Base-by-base conservation (phyloP, 2,888 invertebrate species). In the Rhagophthalmus giganteus region DNA sequence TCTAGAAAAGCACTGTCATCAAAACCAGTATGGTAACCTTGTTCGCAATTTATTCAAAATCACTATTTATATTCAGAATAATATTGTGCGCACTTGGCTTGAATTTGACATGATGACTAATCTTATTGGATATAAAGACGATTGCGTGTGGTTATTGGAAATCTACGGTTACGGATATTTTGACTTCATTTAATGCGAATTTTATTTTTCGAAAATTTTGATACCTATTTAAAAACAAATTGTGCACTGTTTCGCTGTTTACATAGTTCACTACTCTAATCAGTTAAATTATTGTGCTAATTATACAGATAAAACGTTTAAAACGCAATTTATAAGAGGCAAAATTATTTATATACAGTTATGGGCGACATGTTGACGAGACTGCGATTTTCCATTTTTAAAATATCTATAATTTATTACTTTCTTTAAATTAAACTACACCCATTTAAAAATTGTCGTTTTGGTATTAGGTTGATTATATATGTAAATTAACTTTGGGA, bases 1-100 rank as follows among this genome's bases (percentile, higher is more conserved):
- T 68, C 67, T 68, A 70, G 69, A 74, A 74, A 72, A 74, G 75
- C 75, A 73, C 74, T 73, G 75, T 76, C 76, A 76, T 75, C 72
- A 67, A 62, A 58, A 32, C 26, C 34, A 34, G 32, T 38, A 34
- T 40, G 46, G 46, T 28, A 52, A 46, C 7, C 7, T 20, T 20
- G 4, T 20, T 20, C 7, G 20, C 3, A 20, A 20, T 5, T 20
- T 20, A n/a, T n/a, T 20, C 3, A 20, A 20, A 20, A 7, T 20
- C 4, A 20, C 20, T 20, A 20, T 5, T 20, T 20, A 5, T 5
- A 5, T 20, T 20, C 7, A 20, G 7, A 20, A 5, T 7, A 20
- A 20, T 20, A 5, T 20, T 20, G 4, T 7, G 20, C 20, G 20
- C 20, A 20, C 3, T 20, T 20, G 7, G 3, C 7, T 20, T 20